A percentile compares a stretch with the other conserved stretches of the same genome.
phyloP scores from a whole-genome alignment of 2,797 vertebrate genomes.

The Chaetodon trifasciatus region DNA sequence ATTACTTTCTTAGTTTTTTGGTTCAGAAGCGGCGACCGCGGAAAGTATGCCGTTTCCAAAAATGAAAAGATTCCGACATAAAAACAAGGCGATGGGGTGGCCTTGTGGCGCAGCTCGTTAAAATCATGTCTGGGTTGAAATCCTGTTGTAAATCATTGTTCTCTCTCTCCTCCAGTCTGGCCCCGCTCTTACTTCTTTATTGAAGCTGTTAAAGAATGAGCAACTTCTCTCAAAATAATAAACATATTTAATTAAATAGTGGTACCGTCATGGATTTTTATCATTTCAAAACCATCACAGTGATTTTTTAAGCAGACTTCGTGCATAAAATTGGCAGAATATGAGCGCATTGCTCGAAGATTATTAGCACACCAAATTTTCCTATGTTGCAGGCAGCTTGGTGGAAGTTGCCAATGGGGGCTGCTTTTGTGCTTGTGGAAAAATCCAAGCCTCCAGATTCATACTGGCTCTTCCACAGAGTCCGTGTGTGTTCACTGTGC shows the following conservation, averaged over 20 bases:
- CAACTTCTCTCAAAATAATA: not conserved
- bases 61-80: conserved; percentile 14
- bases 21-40: not conserved
- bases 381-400: not conserved
- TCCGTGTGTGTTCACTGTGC: conserved; percentile 4
- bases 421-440: not conserved
- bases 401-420: no score
- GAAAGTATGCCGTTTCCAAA: conserved; percentile 16
- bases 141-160: conserved; percentile 21
- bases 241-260: not conserved
- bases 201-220: not conserved
- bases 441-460: not conserved
- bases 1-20: conserved; percentile 2
- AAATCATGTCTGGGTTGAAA: conserved; percentile 23
- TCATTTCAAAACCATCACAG: no score
- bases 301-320: not conserved
- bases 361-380: not conserved
- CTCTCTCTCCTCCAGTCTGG: conserved; percentile 12
- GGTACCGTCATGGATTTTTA: not conserved
- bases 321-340: not conserved
- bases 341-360: not conserved
- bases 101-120: conserved; percentile 28
- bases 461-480: not conserved
- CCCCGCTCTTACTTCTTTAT: conserved; percentile 3
- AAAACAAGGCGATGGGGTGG: conserved; percentile 12